Base-by-base conservation (phyloP, 2,113 vertebrate genomes). In the Galeopterus variegatus region DNA sequence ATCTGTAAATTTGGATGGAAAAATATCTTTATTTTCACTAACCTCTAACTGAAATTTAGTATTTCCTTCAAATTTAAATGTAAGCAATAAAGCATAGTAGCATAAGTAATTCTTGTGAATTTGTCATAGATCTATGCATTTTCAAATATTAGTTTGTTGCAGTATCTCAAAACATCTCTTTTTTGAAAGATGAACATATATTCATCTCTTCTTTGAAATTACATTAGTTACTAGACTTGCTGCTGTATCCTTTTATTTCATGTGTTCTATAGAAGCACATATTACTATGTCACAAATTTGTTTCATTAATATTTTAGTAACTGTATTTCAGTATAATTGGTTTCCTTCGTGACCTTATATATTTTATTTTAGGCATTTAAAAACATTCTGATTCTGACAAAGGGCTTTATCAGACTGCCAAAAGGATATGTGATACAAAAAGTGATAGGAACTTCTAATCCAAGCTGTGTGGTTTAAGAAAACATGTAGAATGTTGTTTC, bases 241-340 rank as follows among this genome's bases (percentile, higher is more conserved):
- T 85, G 21, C 13, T 70, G 17, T 17, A 69, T 36, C n/a, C 56
- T 93, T 70, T 84, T 70, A 83, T 70, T 85, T 75, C 45, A 52
- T 58, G 23, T 64, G 41, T 89, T 96, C 77, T 60, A 91, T 77
- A 85, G 18, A 94, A 75, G 52, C 18, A 75, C 8, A 31, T 36
- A 72, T 70, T 64, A 90, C 26, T 67, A 58, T 5, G 15, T 58
- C 58, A 97, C 18, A 72, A n/a, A 56, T 58, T 69, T 80, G 18
- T 75, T 81, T 81, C 28, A 85, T 89, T 83, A 93, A 50, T 58
- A 89, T 92, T 93, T 96, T 75, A 91, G 67, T 62, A 92, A 94
- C n/a, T 80, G 1, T 21, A 95, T 72, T 96, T 92, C 24, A 77
- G 31, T 41, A 67, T 62, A 83, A 80, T 23, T 60, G 36, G n/a